Base-by-base conservation (phyloP, 2,797 vertebrate genomes). In the Petrocephalus sullivani region DNA sequence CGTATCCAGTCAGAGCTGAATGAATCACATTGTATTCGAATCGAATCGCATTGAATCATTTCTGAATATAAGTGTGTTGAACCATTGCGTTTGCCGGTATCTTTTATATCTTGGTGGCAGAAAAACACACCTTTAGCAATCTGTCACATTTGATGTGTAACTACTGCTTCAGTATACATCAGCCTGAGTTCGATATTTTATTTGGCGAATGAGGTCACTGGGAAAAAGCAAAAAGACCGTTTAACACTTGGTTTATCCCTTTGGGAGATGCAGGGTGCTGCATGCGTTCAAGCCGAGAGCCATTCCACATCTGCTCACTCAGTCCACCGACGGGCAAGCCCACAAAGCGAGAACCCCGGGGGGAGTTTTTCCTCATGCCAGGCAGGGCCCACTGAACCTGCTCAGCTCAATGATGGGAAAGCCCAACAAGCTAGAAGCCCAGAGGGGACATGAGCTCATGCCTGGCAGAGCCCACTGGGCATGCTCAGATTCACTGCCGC, bases 401-500 rank as follows among this genome's bases (percentile, higher is more conserved):
- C 90, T 91, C 91, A 91, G 92, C n/a, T 23, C 87, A 64, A 56
- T n/a, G 14, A 75, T 6, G 6, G 71, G 14, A 12, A 78, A 78
- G 71, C 71, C 37, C 37, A 46, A 14, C 0, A 78, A 78, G 71
- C 7, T 12, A 41, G 37, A 46, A 2, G 1, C 37, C 71, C 16
- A 8, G 16, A 37, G 87, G 90, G 91, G 89, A 91, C 16, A 0
- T 46, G 28, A 84, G 49, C 58, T 85, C 57, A 28, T 37, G 21
- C 49, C 58, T 23, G 21, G 46, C 37, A 21, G 8, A 7, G 33
- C 54, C 88, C 61, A 58, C 90, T 33, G 41, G 89, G 89, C 90
- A 87, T 89, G 91, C 90, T 90, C 91, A 91, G 92, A 88, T 90
- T 87, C 60, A 64, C 93, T 90, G 90, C 67, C 86, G 56, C 91